Conservation (phyloP, 2,888 invertebrate genomes). For the Chrysodeixis includens region DNA sequence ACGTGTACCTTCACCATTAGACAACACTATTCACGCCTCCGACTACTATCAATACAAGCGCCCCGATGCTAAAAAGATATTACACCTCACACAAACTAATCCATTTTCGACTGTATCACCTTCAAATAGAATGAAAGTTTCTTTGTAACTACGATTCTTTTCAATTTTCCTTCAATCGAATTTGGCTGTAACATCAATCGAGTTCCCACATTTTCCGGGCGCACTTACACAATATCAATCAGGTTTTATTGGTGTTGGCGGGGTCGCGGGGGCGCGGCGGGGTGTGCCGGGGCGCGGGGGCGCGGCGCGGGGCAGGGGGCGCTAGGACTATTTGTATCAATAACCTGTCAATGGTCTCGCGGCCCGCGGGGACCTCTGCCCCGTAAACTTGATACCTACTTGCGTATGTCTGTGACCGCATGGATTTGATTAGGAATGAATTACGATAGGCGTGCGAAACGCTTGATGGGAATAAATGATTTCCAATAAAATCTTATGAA, state of each 20-base stretch:
- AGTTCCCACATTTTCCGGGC: constrained; percentile 89
- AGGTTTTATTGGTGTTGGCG: constrained; percentile 89
- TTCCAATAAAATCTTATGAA: constrained; percentile 24
- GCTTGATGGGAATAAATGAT: constrained; percentile 35
- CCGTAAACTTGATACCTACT: constrained; percentile 75
- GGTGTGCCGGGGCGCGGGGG: constrained; percentile 63
- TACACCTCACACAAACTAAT: constrained; percentile 44
- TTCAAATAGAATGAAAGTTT: constrained; percentile 66
- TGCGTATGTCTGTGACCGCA: constrained; percentile 77
- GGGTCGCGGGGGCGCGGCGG: constrained; percentile 70
- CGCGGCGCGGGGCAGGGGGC: constrained; percentile 71
- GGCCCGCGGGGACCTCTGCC: constrained; percentile 81
- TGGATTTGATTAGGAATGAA: constrained; percentile 85
- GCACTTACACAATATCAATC: constrained; percentile 90
- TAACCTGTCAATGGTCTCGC: constrained; percentile 89
- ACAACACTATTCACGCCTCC: constrained; percentile 86
- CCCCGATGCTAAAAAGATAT: constrained; percentile 66
- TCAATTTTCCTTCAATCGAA: constrained; percentile 89
- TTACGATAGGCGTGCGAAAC: constrained; percentile 79
- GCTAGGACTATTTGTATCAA: constrained; percentile 87
- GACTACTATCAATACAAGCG: constrained; percentile 78
- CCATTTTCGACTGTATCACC: constrained; percentile 65
- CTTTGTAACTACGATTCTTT: constrained; percentile 73
- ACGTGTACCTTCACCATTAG: constrained; percentile 75
- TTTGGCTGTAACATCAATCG: constrained; percentile 89